phyloP scores from a whole-genome alignment of 2,888 invertebrate species.

The Malachius bipustulatus region DNA sequence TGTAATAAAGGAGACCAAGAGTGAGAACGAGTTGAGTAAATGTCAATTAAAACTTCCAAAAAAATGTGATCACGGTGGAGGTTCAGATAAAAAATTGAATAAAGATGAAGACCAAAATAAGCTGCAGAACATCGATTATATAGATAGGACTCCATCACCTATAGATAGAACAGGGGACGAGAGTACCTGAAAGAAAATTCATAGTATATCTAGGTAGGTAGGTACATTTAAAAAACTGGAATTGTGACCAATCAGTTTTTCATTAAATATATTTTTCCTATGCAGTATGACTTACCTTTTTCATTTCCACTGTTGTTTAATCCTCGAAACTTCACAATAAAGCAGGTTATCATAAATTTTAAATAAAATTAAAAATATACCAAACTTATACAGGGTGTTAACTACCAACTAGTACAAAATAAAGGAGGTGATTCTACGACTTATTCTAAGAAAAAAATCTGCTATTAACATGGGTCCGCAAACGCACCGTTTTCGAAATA shows the following conservation, averaged over 20 bases:
- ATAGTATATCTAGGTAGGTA: not conserved
- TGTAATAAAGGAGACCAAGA: slow-evolving; percentile 1
- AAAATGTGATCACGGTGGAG: slow-evolving; percentile 2
- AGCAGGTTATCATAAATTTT: no score
- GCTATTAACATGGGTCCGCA: no score
- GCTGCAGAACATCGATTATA: slow-evolving; percentile 30
- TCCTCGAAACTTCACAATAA: no score
- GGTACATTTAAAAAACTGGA: not conserved
- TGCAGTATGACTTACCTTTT: no score
- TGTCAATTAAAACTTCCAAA: slow-evolving; percentile 16
- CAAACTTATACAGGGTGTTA: no score
- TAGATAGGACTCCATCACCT: slow-evolving; percentile 32
- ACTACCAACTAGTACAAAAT: no score
- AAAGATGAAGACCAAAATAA: slow-evolving; percentile 24
- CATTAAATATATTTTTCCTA: not conserved
- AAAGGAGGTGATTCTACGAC: no score
- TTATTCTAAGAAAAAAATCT: no score
- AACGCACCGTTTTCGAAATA: no score
- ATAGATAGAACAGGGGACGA: slow-evolving; percentile 16
- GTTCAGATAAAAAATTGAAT: no score
- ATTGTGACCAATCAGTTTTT: slow-evolving; percentile 2
- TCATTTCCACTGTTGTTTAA: no score
- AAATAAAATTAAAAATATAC: no score
- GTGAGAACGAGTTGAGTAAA: slow-evolving; percentile 1
- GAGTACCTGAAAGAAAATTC: slow-evolving; percentile 20